phyloP scores from a whole-genome alignment of 2,888 invertebrate species.

The Pyrrhia umbra region DNA sequence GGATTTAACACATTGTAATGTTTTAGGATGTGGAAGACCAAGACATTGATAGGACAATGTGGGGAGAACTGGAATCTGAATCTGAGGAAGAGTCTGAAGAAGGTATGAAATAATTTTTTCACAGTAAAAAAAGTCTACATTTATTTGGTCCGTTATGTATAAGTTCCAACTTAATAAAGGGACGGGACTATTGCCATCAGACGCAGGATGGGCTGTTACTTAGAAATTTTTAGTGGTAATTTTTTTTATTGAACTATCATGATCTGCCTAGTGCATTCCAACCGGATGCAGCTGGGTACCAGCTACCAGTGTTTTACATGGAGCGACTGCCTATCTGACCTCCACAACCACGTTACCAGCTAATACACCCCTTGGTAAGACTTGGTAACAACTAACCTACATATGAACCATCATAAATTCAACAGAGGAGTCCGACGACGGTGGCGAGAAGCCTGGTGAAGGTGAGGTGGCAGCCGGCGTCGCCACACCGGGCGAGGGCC shows the following conservation, averaged over 20 bases:
- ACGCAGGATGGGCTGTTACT: too few species aligned
- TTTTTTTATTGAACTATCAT: too few species aligned
- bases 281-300: too few species aligned
- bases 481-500: constrained; percentile 97
- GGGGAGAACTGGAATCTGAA: constrained; percentile 99
- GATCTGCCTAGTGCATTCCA: too few species aligned
- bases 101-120: constrained; percentile 77
- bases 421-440: constrained; percentile 79
- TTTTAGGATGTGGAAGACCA: constrained; percentile 83
- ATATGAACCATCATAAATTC: background rate
- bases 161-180: too few species aligned
- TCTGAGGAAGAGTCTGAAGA: constrained; percentile 94
- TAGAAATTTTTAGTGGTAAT: too few species aligned
- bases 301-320: too few species aligned
- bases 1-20: background rate
- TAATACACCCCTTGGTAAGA: too few species aligned
- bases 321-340: too few species aligned
- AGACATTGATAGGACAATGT: constrained; percentile 97
- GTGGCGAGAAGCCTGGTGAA: constrained; percentile 73
- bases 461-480: constrained; percentile 92
- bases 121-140: background rate
- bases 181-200: too few species aligned
- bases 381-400: background rate
- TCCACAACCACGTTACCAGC: too few species aligned
- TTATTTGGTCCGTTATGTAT: too few species aligned